Conservation (phyloP, 1,140 invertebrate genomes). For the Batillaria attramentaria region DNA sequence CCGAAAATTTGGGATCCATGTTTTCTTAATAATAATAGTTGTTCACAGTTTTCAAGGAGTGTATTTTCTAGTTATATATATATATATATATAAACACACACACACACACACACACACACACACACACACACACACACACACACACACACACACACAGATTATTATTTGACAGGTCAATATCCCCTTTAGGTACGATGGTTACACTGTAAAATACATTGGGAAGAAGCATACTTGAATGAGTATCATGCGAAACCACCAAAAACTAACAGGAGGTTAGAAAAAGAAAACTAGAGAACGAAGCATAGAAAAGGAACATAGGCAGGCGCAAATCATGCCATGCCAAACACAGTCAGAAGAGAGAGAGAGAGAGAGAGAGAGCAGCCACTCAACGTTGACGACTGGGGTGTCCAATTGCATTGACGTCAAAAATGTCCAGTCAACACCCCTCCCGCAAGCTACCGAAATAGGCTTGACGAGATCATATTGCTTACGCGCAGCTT, state of each 20-base stretch:
- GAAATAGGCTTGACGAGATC: neutral
- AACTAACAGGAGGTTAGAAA: neutral
- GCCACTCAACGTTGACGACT: no score
- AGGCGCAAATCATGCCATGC: no score
- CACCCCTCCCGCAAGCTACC: neutral
- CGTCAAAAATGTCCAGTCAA: neutral
- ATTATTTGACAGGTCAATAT: neutral
- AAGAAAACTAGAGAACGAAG: no score
- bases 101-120: slow-evolving; percentile 2
- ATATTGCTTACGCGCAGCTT: neutral
- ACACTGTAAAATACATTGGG: neutral
- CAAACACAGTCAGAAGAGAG: no score
- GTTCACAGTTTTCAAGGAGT: neutral
- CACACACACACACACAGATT: neutral
- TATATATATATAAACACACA: neutral
- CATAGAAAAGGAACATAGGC: no score
- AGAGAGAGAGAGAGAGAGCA: no score
- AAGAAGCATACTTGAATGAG: neutral
- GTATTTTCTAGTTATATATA: neutral
- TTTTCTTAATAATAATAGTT: neutral
- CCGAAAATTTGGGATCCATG: neutral
- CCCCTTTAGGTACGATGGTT: neutral
- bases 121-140: slow-evolving; percentile 2
- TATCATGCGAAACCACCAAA: neutral
- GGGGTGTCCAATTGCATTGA: neutral